These are phyloP conservation scores for Aptenodytes patagonicus DNA, from an alignment of 2,113 vertebrate genomes.

Conservation along the genomic window DNA sequence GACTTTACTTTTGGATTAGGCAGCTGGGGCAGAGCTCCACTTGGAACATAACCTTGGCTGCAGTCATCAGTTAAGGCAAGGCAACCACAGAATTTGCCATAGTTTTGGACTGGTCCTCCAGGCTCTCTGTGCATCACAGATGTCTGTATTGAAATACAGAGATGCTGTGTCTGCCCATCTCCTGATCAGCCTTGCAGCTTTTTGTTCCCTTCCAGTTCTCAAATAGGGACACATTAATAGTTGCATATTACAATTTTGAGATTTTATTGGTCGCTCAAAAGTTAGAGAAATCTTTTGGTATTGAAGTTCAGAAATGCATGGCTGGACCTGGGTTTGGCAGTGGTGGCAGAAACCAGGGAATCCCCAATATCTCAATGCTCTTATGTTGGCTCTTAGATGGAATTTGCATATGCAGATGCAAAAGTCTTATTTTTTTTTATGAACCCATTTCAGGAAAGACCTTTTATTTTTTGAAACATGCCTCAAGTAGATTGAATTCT, in stretches of 20 bases:
- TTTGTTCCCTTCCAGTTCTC: neutral
- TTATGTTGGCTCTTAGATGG: neutral
- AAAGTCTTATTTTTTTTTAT: neutral
- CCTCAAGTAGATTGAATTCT: neutral
- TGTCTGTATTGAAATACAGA: neutral
- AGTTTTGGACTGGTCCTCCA: conserved; percentile 1
- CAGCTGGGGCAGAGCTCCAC: neutral
- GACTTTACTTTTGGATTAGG: conserved; percentile 7
- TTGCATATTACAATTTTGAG: neutral
- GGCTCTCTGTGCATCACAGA: conserved; percentile 34
- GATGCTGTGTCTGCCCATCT: neutral
- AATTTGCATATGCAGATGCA: neutral
- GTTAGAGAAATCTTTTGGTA: neutral
- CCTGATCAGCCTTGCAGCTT: neutral
- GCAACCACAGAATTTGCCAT: neutral
- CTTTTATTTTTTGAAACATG: neutral
- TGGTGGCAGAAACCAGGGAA: neutral
- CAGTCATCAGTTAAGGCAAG: neutral
- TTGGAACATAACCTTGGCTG: conserved; percentile 13
- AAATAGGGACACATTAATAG: neutral
- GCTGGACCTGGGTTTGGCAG: neutral
- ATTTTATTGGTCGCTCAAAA: neutral
- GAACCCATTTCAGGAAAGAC: neutral
- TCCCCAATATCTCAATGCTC: neutral
- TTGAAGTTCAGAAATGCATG: neutral